Evolutionary conservation across 2,113 vertebrate species (phyloP).

Genomic region (Choloepus hoffmanni): DNA sequence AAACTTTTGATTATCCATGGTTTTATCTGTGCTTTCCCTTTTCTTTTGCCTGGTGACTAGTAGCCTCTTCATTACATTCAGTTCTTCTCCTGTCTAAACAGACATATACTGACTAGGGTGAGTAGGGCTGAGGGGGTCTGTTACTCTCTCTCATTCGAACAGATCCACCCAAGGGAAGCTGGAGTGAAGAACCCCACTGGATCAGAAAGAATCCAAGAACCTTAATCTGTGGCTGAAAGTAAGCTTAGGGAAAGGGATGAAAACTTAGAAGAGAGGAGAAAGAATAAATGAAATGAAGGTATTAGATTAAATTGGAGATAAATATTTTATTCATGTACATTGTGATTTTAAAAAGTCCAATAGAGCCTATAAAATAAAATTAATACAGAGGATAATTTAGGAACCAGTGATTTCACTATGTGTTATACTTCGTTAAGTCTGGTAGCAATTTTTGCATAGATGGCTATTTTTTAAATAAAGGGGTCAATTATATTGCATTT

Average conservation of each 20-base stretch:
- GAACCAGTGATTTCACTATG: neutral
- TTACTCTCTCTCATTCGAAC: neutral
- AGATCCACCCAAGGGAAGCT: neutral
- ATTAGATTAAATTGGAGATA: conserved; percentile 14
- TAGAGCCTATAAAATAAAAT: conserved; percentile 44
- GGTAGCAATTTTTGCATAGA: neutral
- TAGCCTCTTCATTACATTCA: neutral
- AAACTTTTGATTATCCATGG: neutral
- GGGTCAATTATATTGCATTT: conserved; percentile 16
- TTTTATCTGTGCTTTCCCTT: neutral
- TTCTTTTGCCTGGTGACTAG: neutral
- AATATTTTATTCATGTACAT: neutral
- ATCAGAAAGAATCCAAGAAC: neutral
- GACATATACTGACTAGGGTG: neutral
- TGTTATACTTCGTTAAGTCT: neutral
- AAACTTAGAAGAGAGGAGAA: neutral
- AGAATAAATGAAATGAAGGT: neutral
- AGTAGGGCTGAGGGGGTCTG: neutral
- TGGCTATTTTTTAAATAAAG: conserved; percentile 20
- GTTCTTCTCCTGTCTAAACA: neutral
- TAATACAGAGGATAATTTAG: neutral
- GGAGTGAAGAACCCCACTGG: neutral
- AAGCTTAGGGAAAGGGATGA: neutral
- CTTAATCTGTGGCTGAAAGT: neutral
- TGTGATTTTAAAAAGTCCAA: neutral